Conservation (phyloP, 2,888 invertebrate genomes). For the Anodontia alba region DNA sequence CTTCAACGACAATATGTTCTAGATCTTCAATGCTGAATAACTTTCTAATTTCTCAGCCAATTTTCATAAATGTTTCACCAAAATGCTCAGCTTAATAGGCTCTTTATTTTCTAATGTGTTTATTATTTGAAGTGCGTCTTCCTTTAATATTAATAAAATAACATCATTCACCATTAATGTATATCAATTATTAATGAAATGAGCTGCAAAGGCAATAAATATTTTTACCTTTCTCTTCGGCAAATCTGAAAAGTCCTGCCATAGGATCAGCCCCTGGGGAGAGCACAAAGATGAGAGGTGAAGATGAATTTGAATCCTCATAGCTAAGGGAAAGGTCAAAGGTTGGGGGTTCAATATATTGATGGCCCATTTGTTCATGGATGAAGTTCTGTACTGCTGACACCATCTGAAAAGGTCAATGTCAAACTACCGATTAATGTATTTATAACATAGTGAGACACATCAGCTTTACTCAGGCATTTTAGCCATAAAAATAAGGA, state of each 20-base stretch:
- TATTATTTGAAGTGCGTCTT: too few species aligned
- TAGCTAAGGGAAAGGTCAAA: slow-evolving; percentile 84
- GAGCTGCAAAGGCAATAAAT: too few species aligned
- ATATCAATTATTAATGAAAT: too few species aligned
- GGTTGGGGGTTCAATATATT: slow-evolving; percentile 84
- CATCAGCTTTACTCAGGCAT: background rate
- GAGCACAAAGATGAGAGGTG: slow-evolving; percentile 84
- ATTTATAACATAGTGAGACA: background rate
- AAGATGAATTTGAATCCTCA: slow-evolving; percentile 81
- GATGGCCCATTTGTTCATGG: slow-evolving; percentile 80
- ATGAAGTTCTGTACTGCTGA: slow-evolving; percentile 84
- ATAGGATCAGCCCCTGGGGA: slow-evolving; percentile 85
- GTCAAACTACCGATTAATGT: background rate
- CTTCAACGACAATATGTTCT: too few species aligned
- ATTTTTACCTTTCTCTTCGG: slow-evolving; percentile 82
- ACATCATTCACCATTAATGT: too few species aligned
- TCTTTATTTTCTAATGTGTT: too few species aligned
- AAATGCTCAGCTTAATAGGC: too few species aligned
- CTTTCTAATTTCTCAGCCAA: too few species aligned
- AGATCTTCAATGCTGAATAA: too few species aligned
- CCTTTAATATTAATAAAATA: too few species aligned
- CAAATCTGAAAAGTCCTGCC: slow-evolving; percentile 83
- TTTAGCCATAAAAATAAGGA: background rate
- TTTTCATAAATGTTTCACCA: too few species aligned
- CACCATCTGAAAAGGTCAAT: slow-evolving; percentile 75